phyloP scores from a whole-genome alignment of 1,140 invertebrate genomes.

The Halictus rubicundus region DNA sequence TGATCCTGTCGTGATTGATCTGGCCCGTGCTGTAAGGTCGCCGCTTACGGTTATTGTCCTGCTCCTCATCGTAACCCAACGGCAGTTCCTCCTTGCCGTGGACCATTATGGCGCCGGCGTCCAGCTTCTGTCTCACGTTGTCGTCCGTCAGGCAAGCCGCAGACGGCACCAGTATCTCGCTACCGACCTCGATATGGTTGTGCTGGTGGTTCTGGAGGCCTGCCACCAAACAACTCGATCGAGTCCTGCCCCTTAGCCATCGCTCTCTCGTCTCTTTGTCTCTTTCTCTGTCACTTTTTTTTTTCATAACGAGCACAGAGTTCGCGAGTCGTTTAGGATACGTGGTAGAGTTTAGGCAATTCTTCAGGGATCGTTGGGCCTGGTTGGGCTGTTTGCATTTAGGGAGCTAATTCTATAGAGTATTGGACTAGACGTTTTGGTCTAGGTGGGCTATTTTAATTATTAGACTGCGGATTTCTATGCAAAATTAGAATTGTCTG shows the following conservation, averaged over 20 bases:
- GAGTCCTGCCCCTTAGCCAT: constrained; percentile 55
- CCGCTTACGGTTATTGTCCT: constrained; percentile 57
- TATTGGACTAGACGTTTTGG: no score
- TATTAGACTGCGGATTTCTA: no score
- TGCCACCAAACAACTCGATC: constrained; percentile 67
- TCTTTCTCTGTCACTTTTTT: no score
- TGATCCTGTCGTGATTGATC: constrained; percentile 45
- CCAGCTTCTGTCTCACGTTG: constrained; percentile 76
- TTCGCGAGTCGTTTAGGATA: no score
- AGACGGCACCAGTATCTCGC: constrained; percentile 74
- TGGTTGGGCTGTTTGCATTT: no score
- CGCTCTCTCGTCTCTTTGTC: constrained; percentile 22
- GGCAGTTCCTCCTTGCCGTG: constrained; percentile 87
- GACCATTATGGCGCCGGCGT: constrained; percentile 79
- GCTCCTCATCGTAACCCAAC: constrained; percentile 61
- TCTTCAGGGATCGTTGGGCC: no score
- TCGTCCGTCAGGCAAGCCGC: constrained; percentile 71
- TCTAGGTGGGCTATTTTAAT: no score
- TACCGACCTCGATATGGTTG: constrained; percentile 77
- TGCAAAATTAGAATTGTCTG: no score
- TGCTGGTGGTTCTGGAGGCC: constrained; percentile 65
- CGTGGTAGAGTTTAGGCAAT: no score
- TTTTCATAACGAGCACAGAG: no score
- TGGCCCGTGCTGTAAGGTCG: constrained; percentile 60
- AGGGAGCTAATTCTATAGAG: no score